A percentile compares a stretch with the other conserved stretches of the same genome.
Evolutionary conservation across 1,140 invertebrate genomes (phyloP).

Genomic region (Ephestia elutella): DNA sequence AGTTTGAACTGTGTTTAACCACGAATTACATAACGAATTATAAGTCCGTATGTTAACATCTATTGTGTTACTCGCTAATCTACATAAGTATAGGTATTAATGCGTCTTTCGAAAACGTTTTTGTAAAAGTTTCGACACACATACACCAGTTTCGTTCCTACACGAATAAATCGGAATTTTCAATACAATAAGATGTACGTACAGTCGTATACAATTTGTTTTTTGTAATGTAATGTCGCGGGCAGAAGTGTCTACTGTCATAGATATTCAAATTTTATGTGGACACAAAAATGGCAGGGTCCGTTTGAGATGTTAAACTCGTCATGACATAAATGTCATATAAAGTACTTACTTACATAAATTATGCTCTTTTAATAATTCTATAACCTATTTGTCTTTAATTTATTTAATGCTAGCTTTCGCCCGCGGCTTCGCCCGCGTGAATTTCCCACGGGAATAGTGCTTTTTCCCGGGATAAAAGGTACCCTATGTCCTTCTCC

Average conservation of each 20-base stretch:
- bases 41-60: conserved; percentile 61
- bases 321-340: neutral
- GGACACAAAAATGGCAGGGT: neutral
- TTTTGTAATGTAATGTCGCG: conserved; percentile 30
- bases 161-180: conserved; percentile 46
- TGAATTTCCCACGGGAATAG: no score
- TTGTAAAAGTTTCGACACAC: conserved; percentile 63
- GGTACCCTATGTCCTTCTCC: no score
- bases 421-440: no score
- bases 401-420: no score
- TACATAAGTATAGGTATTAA: conserved; percentile 73
- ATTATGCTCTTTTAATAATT: no score
- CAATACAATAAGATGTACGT: conserved; percentile 46
- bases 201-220: conserved; percentile 24
- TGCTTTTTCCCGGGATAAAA: no score
- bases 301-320: neutral
- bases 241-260: conserved; percentile 26
- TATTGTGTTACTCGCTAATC: conserved; percentile 66
- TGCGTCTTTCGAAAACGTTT: conserved; percentile 67
- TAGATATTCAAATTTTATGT: neutral
- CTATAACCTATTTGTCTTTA: no score
- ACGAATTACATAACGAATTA: conserved; percentile 69
- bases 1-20: conserved; percentile 27
- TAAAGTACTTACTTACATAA: no score
- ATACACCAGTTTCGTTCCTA: conserved; percentile 41